Conservation (phyloP, 1,140 invertebrate species). For the Monochamus saltuarius region DNA sequence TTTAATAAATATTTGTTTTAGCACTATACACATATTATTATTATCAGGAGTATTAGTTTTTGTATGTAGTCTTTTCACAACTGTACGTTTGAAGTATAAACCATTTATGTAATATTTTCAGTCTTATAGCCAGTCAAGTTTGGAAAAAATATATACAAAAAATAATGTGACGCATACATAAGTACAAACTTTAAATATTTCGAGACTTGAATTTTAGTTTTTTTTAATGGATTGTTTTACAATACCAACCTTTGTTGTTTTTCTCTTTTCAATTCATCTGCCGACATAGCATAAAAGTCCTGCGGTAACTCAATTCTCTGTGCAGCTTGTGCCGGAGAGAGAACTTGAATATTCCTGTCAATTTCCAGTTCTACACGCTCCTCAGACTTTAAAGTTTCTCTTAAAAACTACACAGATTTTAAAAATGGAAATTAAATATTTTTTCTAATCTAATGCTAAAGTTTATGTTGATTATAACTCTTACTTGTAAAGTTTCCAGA, state of each 20-base stretch:
- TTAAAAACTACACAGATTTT: constrained; percentile 57
- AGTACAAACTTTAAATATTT: too few relatives aligned
- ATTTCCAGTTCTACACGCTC: constrained; percentile 81
- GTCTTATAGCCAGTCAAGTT: too few relatives aligned
- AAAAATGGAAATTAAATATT: background rate
- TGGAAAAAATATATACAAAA: too few relatives aligned
- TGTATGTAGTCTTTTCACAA: too few relatives aligned
- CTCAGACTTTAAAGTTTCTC: constrained; percentile 72
- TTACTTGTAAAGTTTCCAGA: constrained; percentile 60
- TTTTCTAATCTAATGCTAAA: background rate
- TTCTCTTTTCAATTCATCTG: constrained; percentile 83
- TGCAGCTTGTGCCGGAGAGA: constrained; percentile 73
- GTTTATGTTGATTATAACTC: constrained; percentile 23
- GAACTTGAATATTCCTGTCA: constrained; percentile 82
- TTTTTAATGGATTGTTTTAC: too few relatives aligned
- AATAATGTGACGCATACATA: too few relatives aligned
- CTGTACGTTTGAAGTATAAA: too few relatives aligned
- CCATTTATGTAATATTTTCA: too few relatives aligned
- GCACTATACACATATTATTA: too few relatives aligned
- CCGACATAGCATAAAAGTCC: constrained; percentile 77
- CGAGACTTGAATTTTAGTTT: too few relatives aligned
- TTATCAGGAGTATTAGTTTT: too few relatives aligned
- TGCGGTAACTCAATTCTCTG: constrained; percentile 70
- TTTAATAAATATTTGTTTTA: too few relatives aligned
- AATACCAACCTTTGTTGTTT: constrained; percentile 67